Percentiles rank a stretch among this genome's conserved stretches.
Conservation (phyloP, 2,888 invertebrate species). For the Diplazon laetatorius region DNA sequence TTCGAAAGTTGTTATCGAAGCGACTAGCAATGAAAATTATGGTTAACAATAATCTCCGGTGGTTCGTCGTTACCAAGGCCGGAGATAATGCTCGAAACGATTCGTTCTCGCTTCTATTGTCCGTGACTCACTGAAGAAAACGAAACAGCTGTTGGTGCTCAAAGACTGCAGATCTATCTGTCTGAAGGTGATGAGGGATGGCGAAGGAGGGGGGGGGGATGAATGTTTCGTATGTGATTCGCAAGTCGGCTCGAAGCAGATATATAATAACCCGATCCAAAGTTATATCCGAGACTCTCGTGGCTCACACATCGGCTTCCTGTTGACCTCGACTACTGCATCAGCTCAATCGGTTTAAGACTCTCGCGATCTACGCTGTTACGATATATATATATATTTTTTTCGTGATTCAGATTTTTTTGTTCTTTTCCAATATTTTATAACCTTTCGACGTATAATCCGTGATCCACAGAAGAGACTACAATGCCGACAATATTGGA, state of each 20-base stretch:
- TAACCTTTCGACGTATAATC: conserved; percentile 33
- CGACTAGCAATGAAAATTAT: conserved; percentile 39
- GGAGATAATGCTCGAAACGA: conserved; percentile 25
- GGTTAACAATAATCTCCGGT: conserved; percentile 37
- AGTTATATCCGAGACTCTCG: conserved; percentile 54
- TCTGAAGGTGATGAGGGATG: conserved; percentile 6
- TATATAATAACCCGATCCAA: conserved; percentile 23
- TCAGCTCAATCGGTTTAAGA: conserved; percentile 66
- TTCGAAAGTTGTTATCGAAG: conserved; percentile 30
- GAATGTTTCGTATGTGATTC: too few relatives aligned
- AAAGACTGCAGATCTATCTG: conserved; percentile 42
- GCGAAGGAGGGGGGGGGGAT: too few relatives aligned
- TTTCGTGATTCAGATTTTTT: neutral
- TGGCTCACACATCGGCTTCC: conserved; percentile 77
- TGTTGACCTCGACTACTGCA: conserved; percentile 79
- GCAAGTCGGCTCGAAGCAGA: conserved; percentile 10
- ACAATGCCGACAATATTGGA: conserved; percentile 33
- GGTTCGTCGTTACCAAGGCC: conserved; percentile 44
- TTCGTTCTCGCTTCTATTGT: conserved; percentile 16
- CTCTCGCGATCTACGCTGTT: conserved; percentile 48
- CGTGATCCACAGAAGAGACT: conserved; percentile 16
- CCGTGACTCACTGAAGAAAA: conserved; percentile 45
- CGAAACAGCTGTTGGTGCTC: conserved; percentile 51
- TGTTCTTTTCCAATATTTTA: too few relatives aligned
- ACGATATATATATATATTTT: conserved; percentile 15